These are phyloP conservation scores for Chesias legatella DNA, from an alignment of 2,888 invertebrate genomes.

Conservation along the genomic window DNA sequence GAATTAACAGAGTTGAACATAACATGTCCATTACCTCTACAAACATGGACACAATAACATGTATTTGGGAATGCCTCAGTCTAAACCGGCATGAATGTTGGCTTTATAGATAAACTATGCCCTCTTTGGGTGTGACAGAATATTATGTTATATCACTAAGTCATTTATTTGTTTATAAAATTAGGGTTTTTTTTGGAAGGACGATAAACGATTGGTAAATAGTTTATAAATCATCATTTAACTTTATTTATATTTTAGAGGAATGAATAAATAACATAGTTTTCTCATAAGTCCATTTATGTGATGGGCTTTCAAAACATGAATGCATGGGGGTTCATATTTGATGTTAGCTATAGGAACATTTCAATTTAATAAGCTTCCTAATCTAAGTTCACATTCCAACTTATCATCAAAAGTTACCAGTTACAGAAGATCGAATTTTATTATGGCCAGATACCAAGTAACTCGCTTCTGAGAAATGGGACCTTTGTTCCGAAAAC, in stretches of 20 bases:
- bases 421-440: neutral
- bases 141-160: no score
- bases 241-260: no score
- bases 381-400: neutral
- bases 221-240: no score
- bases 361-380: neutral
- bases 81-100: constrained; percentile 3
- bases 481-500: constrained; percentile 7
- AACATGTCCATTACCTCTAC: constrained; percentile 67
- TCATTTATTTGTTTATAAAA: no score
- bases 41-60: constrained; percentile 42
- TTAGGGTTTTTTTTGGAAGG: no score
- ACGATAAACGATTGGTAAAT: no score
- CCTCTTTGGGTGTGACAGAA: neutral
- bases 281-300: no score
- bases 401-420: constrained; percentile 1
- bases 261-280: no score
- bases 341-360: no score
- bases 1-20: constrained; percentile 68
- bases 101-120: constrained; percentile 1
- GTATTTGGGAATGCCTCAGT: constrained; percentile 25
- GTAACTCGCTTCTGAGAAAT: neutral
- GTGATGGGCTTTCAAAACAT: no score
- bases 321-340: no score
- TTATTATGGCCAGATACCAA: neutral